Evolutionary conservation across 2,888 invertebrate genomes (phyloP).

Genomic region (Apotomis capreana): DNA sequence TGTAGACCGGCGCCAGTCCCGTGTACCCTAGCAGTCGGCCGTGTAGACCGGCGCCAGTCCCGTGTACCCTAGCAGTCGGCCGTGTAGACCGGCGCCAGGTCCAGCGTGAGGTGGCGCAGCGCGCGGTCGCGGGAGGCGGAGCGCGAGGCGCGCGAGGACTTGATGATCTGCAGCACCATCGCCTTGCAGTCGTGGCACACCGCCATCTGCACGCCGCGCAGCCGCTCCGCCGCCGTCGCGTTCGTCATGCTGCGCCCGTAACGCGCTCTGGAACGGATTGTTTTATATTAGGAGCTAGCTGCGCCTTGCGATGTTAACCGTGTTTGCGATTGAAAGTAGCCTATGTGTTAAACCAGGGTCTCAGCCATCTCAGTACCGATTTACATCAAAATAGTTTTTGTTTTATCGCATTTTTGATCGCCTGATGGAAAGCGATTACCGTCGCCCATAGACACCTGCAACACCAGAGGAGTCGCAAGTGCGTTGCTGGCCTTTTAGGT

Average conservation of each 20-base stretch:
- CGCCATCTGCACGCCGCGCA: conserved; percentile 91
- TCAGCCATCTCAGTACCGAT: no score
- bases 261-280: conserved; percentile 77
- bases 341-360: no score
- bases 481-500: no score
- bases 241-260: conserved; percentile 85
- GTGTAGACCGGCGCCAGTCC: conserved; percentile 93
- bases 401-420: no score
- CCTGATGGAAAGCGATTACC: no score
- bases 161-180: conserved; percentile 96
- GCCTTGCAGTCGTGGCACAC: conserved; percentile 98
- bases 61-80: conserved; percentile 65
- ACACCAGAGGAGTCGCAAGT: no score
- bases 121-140: conserved; percentile 93
- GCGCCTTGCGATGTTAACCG: no score
- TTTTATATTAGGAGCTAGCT: no score
- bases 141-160: conserved; percentile 92
- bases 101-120: conserved; percentile 90
- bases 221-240: conserved; percentile 83
- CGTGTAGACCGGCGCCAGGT: conserved; percentile 92
- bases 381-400: no score
- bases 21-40: conserved; percentile 65
- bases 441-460: no score
- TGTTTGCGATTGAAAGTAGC: no score
- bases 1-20: conserved; percentile 92